A percentile compares a stretch with the other conserved stretches of the same genome.
Evolutionary conservation across 1,140 invertebrate species (phyloP).

Genomic region (Drosophila mayri): DNA sequence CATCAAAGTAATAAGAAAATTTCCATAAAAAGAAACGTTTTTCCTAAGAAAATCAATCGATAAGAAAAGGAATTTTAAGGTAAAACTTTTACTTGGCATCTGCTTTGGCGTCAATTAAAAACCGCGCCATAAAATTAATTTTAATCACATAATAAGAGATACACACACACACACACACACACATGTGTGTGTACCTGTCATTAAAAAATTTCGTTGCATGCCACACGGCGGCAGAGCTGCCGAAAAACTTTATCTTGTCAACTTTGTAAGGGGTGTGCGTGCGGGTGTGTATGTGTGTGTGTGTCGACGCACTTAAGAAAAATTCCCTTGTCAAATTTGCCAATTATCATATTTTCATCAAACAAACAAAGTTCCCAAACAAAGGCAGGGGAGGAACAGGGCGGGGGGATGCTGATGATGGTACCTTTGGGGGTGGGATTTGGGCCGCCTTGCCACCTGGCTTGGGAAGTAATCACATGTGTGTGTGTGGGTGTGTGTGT

Average conservation of each 20-base stretch:
- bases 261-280: constrained; percentile 45
- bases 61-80: not conserved
- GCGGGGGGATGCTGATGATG: constrained; percentile 13
- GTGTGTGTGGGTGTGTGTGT: constrained; percentile 7
- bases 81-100: constrained; percentile 26
- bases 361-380: constrained; percentile 80
- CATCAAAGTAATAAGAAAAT: not conserved
- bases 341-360: constrained; percentile 85
- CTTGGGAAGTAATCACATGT: not conserved
- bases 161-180: constrained; percentile 43
- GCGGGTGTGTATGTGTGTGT: constrained; percentile 9
- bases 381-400: constrained; percentile 1
- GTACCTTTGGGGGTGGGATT: not conserved
- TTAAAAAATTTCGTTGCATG: constrained; percentile 80
- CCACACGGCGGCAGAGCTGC: constrained; percentile 58
- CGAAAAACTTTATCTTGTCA: constrained; percentile 81
- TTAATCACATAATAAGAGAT: constrained; percentile 82
- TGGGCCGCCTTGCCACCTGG: not conserved
- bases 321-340: constrained; percentile 85
- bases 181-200: constrained; percentile 56
- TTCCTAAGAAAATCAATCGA: constrained; percentile 4
- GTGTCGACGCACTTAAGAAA: constrained; percentile 79
- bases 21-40: not conserved
- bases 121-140: constrained; percentile 82
- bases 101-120: constrained; percentile 74